Base-by-base conservation (phyloP, 2,113 vertebrate species). In the Alosa alosa region DNA sequence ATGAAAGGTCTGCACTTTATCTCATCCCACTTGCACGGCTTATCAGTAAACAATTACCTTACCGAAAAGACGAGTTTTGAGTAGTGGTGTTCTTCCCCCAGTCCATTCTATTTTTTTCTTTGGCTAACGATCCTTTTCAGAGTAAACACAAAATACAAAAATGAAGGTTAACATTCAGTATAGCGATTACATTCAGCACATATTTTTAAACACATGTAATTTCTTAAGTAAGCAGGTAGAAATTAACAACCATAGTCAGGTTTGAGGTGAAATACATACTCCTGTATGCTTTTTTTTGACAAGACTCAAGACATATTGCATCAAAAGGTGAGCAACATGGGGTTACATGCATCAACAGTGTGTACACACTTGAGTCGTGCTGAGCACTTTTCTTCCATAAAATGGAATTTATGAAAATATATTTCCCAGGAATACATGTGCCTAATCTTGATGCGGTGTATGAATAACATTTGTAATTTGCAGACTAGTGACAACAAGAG, bases 61-160 rank as follows among this genome's bases (percentile, higher is more conserved):
- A 72, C 64, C 64, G 64, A 31, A 72, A 72, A 10, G 64, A 55
- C 15, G 52, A 72, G 9, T 72, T 25, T 72, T 36, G 64, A 36
- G 64, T 10, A 13, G 8, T 36, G 25, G 25, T 72, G 25, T 31
- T 13, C 64, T 13, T 72, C 64, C 64, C 64, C 25, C 25, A 25
- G 8, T 36, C 64, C n/a, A 72, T 36, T 72, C n/a, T 11, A 36
- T 72, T 7, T 72, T 36, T 31, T 13, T 8, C 64, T 72, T 31
- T 72, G 64, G n/a, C 11, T 72, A 72, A 72, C 31, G 64, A 72
- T 72, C 64, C 64, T 72, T 72, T 72, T 68, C 15, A 55, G 52
- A 17, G 52, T 18, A 72, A 72, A 72, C 64, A 72, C 25, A 36
- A 8, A 72, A 72, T 13, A 72, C 7, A 36, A 36, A 64, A 72